phyloP scores from a whole-genome alignment of 92 coral and sea anemone genomes.

The Muricea muricata region DNA sequence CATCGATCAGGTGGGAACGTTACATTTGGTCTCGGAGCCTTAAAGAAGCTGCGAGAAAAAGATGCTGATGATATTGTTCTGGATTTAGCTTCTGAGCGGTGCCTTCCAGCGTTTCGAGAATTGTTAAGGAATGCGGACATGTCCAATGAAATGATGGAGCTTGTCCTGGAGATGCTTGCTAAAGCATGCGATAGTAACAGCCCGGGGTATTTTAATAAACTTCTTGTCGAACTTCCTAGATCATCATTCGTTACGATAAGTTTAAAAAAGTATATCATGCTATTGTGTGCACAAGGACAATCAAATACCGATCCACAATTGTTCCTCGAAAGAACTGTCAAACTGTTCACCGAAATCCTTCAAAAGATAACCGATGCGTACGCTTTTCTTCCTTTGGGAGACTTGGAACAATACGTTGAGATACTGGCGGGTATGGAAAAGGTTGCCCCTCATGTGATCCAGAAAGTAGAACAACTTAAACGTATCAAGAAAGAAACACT shows the following conservation, averaged over 20 bases:
- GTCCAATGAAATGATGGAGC: slow-evolving; percentile 69
- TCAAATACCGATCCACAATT: slow-evolving; percentile 31
- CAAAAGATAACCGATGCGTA: slow-evolving; percentile 69
- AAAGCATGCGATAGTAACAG: slow-evolving; percentile 76
- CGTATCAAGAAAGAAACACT: slow-evolving; percentile 14
- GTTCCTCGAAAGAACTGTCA: slow-evolving; percentile 59
- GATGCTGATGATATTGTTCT: slow-evolving; percentile 82
- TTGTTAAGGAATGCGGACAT: slow-evolving; percentile 55
- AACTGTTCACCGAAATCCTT: slow-evolving; percentile 71
- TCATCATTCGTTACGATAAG: slow-evolving; percentile 67
- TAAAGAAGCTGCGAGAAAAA: slow-evolving; percentile 68
- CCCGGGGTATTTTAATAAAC: slow-evolving; percentile 47
- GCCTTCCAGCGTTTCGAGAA: slow-evolving; percentile 73
- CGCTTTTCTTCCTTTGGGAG: slow-evolving; percentile 72
- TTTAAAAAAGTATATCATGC: slow-evolving; percentile 68
- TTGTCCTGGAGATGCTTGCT: slow-evolving; percentile 72
- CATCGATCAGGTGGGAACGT: slow-evolving; percentile 29
- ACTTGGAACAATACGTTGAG: slow-evolving; percentile 25
- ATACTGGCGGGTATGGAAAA: not conserved
- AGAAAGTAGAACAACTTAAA: slow-evolving; percentile 2
- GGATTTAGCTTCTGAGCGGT: slow-evolving; percentile 81
- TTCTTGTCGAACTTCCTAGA: slow-evolving; percentile 70
- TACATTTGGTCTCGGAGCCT: slow-evolving; percentile 70
- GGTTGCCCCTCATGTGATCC: not conserved
- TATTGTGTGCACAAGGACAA: slow-evolving; percentile 42